These are phyloP conservation scores for Leuctra nigra DNA, from an alignment of 2,888 invertebrate genomes.

Conservation along the genomic window DNA sequence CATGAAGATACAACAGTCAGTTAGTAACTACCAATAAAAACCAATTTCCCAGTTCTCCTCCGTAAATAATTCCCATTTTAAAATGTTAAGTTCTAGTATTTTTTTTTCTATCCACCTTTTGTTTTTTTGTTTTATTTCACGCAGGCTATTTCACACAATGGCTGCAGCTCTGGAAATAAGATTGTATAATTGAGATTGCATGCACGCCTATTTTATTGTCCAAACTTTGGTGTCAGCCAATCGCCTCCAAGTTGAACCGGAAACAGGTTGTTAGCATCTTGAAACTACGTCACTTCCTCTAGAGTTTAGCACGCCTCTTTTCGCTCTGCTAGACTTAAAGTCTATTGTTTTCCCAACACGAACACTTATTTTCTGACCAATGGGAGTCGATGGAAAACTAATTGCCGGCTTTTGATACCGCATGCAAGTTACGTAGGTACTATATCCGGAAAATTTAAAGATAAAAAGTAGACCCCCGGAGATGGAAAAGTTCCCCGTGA, in stretches of 20 bases:
- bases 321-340: constrained; percentile 4
- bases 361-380: constrained; percentile 6
- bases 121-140: constrained; percentile 15
- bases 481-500: not conserved
- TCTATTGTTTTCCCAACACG: constrained; percentile 14
- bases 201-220: constrained; percentile 19
- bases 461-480: not conserved
- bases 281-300: constrained; percentile 19
- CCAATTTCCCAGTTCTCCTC: not conserved
- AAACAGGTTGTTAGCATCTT: constrained; percentile 21
- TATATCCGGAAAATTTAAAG: not conserved
- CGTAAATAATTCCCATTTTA: not conserved
- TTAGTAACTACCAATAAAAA: not conserved
- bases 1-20: no score
- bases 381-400: not conserved
- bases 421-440: constrained; percentile 3
- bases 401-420: not conserved
- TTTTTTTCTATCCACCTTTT: not conserved
- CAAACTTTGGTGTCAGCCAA: constrained; percentile 17
- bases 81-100: not conserved
- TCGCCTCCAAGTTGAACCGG: constrained; percentile 14
- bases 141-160: constrained; percentile 11
- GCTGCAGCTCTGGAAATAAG: not conserved
- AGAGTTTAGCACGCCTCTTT: constrained; percentile 14
- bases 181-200: constrained; percentile 13